Base-by-base conservation (phyloP, 2,113 vertebrate genomes). In the Smithornis capensis region DNA sequence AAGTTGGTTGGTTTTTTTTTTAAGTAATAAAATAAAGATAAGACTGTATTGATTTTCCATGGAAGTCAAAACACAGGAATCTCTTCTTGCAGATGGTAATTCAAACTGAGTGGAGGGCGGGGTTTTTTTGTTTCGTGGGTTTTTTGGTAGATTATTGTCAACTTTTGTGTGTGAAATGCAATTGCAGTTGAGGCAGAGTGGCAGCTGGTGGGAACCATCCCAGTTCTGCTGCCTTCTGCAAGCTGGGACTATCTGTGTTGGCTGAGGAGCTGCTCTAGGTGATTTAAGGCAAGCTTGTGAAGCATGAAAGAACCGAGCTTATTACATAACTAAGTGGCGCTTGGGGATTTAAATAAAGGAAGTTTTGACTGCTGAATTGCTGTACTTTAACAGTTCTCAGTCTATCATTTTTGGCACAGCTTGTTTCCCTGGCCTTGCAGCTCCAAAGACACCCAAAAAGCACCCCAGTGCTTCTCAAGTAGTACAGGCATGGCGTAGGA, bases 321-420 rank as follows among this genome's bases (percentile, higher is more conserved):
- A 95, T 94, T 92, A 80, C 90, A 94, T 91, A 89, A 86, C 91
- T 82, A 94, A 97, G 94, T 95, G 84, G 93, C 64, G 78, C 69
- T 96, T 69, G 67, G 97, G 96, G 97, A 97, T 94, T 97, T 97
- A 92, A 96, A 91, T 91, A 95, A 97, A 98, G 97, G 96, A 96
- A 95, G 94, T 96, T 96, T 97, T 97, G 93, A 96, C 96, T 96
- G 91, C 90, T 97, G 96, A 95, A 94, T 83, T 96, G 89, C 92
- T 62, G 57, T 49, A 63, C 92, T 85, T 96, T 76, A 97, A 84
- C 91, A 90, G 28, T 93, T 96, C 95, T 94, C 83, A 53, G 95
- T 90, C 97, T 95, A 97, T 97, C 91, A 60, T 89, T 98, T 96
- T 97, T 98, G 97, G 97, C 97, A 96, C 71, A 8, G 71, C 45